Evolutionary conservation across 2,797 vertebrate species (phyloP), one percentile per base, ranked within the genome.

Genomic region (Avahi laniger): DNA sequence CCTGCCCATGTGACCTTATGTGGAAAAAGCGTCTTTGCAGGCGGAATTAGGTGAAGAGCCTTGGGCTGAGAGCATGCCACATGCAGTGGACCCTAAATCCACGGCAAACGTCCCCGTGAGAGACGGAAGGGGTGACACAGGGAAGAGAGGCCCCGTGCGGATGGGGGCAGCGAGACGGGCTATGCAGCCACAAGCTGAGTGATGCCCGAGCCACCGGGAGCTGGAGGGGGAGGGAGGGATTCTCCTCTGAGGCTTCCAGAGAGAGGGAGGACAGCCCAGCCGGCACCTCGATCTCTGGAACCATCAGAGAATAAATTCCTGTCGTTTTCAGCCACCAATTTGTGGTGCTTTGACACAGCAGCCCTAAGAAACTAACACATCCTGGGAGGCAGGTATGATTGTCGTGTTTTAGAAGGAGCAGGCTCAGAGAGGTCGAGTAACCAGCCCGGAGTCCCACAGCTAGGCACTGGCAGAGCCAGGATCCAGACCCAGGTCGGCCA

Each of bases 151-250:
- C 46, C 48, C 28, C 35, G 12, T 26, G 43, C 33, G 6, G n/a
- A 26, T 15, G 41, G 6, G 38, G n/a, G 63, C 15, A 65, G 61
- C 24, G 1, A 8, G 63, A 65, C 7, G 15, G 9, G 33, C 15
- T 65, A 4, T 4, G 33, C 0, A n/a, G 63, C 15, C 61, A 17
- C 1, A 14, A 84, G 30, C 5, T 4, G 14, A 61, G 41, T 7
- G 33, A 7, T 0, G 61, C 59, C 35, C 11, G 3, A 12, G 70
- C 46, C 65, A 0, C 5, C 0, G 0, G 6, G 10, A 67, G 18
- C 35, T 50, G 43, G 11, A 41, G 43, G 4, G 24, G 24, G 35
- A 24, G 18, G 61, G 90, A n/a, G 78, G 72, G 38, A 10, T 2
- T 17, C n/a, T 35, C 65, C 38, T 26, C 12, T 12, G 24, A 43